These are phyloP conservation scores for Chaetodon trifascialis DNA, from an alignment of 2,113 vertebrate species.

Conservation along the genomic window DNA sequence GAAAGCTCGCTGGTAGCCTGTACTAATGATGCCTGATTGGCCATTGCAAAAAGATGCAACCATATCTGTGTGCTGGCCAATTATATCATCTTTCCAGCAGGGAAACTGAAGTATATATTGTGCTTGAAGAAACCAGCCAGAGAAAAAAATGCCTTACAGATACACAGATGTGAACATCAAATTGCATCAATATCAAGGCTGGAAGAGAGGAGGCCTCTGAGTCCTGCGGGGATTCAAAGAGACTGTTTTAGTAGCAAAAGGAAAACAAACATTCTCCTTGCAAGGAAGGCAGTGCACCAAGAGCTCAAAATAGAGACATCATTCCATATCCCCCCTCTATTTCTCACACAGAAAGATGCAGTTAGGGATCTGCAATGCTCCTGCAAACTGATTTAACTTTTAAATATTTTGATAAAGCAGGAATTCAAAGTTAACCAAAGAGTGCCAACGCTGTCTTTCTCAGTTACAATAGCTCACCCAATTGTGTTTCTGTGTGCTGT, in stretches of 20 bases:
- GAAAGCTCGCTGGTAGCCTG: slow-evolving; percentile 14
- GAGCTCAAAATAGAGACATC: slow-evolving; percentile 63
- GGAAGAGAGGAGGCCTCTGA: slow-evolving; percentile 46
- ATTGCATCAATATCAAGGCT: slow-evolving; percentile 72
- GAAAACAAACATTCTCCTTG: slow-evolving; percentile 73
- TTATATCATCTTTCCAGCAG: slow-evolving; percentile 51
- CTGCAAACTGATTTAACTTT: slow-evolving; percentile 29
- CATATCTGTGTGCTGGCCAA: slow-evolving; percentile 32
- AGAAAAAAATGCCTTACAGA: slow-evolving; percentile 62
- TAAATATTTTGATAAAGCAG: slow-evolving; percentile 25
- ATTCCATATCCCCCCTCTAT: neutral
- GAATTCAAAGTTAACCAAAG: slow-evolving; percentile 33
- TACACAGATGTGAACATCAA: slow-evolving; percentile 77
- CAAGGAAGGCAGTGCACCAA: slow-evolving; percentile 45
- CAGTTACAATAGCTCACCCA: neutral
- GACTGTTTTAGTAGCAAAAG: slow-evolving; percentile 65
- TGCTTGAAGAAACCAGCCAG: slow-evolving; percentile 62
- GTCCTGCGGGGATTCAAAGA: slow-evolving; percentile 68
- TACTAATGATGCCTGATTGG: slow-evolving; percentile 41
- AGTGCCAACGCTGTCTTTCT: slow-evolving; percentile 2
- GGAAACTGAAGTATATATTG: slow-evolving; percentile 52
- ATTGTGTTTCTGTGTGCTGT: slow-evolving; percentile 6
- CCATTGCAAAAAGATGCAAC: slow-evolving; percentile 13
- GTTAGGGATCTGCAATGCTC: slow-evolving; percentile 5
- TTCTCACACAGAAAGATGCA: neutral